Evolutionary conservation across 92 coral and sea anemone species (phyloP).

Genomic region (Zoanthus sociatus): DNA sequence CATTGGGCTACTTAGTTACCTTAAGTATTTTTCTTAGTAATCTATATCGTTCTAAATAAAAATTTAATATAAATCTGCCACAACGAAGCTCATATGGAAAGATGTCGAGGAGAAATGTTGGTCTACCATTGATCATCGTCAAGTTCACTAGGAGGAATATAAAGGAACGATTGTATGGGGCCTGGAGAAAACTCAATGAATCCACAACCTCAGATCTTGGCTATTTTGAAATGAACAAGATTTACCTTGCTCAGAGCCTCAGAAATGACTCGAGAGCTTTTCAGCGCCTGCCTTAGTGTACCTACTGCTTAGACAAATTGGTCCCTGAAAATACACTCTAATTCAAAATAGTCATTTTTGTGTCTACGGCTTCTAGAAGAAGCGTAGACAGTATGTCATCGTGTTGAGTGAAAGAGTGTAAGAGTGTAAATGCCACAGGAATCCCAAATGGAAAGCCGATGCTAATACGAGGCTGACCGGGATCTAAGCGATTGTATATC

Average conservation of each 20-base stretch:
- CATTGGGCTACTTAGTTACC: too few species aligned
- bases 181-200: slow-evolving; percentile 15
- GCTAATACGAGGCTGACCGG: too few species aligned
- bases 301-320: too few species aligned
- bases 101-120: slow-evolving; percentile 18
- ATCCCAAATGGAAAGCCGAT: too few species aligned
- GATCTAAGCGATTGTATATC: too few species aligned
- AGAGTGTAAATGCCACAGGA: too few species aligned
- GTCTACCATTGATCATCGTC: slow-evolving; percentile 39
- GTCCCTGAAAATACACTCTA: neutral
- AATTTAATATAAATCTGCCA: too few species aligned
- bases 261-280: slow-evolving; percentile 29
- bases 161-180: slow-evolving; percentile 38
- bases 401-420: too few species aligned
- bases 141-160: slow-evolving; percentile 44
- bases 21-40: too few species aligned
- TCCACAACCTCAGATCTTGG: slow-evolving; percentile 43
- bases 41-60: too few species aligned
- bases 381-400: too few species aligned
- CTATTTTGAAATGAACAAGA: slow-evolving; percentile 16
- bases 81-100: slow-evolving; percentile 21
- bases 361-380: too few species aligned
- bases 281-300: slow-evolving; percentile 38
- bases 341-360: neutral
- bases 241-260: slow-evolving; percentile 36